phyloP scores from a whole-genome alignment of 2,888 invertebrate species.

The Leuctra nigra region DNA sequence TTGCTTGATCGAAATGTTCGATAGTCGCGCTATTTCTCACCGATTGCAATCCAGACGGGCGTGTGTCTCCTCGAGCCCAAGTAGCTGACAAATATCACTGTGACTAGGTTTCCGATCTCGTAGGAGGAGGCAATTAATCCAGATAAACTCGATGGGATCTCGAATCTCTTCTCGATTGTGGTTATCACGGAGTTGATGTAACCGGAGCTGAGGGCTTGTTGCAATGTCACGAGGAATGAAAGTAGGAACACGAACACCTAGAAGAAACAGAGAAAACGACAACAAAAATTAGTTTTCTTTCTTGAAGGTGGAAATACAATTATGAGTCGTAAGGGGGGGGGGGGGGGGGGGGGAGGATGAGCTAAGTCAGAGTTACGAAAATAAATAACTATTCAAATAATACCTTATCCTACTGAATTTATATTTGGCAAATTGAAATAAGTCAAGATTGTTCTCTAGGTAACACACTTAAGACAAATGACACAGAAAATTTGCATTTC shows the following conservation, averaged over 20 bases:
- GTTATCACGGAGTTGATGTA: constrained; percentile 95
- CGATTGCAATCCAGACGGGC: constrained; percentile 91
- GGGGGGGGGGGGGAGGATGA: too few species aligned
- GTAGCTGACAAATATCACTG: constrained; percentile 93
- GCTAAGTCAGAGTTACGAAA: too few species aligned
- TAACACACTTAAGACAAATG: too few species aligned
- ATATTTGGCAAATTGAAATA: too few species aligned
- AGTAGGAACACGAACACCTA: constrained; percentile 84
- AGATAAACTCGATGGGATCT: constrained; percentile 88
- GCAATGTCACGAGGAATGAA: constrained; percentile 82
- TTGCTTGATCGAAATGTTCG: background rate
- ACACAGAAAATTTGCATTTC: too few species aligned
- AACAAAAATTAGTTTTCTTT: background rate
- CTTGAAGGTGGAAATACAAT: background rate
- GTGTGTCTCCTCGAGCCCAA: constrained; percentile 88
- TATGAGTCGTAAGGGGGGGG: too few species aligned
- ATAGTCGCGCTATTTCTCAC: constrained; percentile 50
- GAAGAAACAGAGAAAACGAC: constrained; percentile 35
- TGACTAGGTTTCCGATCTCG: constrained; percentile 92
- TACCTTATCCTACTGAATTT: too few species aligned
- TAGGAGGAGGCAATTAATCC: constrained; percentile 91
- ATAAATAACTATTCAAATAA: too few species aligned
- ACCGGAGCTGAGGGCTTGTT: constrained; percentile 85
- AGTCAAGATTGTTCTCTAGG: too few species aligned
- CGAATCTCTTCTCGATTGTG: constrained; percentile 88